Percentiles rank a stretch among this genome's conserved stretches.
Evolutionary conservation across 1,140 invertebrate genomes (phyloP).

Genomic region (Holotrichia oblita): DNA sequence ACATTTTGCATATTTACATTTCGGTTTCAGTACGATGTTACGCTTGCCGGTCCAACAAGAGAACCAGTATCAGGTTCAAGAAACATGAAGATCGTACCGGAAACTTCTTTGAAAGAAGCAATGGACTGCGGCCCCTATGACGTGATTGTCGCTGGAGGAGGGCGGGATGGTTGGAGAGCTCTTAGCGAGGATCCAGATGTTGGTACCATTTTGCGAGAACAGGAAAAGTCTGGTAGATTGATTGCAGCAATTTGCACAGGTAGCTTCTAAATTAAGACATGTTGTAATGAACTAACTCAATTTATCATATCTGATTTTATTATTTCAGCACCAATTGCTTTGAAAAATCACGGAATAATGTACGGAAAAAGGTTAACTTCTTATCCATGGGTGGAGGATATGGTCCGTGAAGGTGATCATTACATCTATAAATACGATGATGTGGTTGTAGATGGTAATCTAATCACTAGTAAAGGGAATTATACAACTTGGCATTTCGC

Average conservation of each 20-base stretch:
- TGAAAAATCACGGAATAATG: constrained; percentile 46
- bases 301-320: not conserved
- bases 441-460: constrained; percentile 46
- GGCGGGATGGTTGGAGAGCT: constrained; percentile 42
- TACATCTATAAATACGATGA: constrained; percentile 49
- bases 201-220: constrained; percentile 43
- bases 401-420: constrained; percentile 46
- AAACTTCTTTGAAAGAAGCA: constrained; percentile 45
- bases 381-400: constrained; percentile 43
- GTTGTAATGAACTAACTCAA: not conserved
- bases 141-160: constrained; percentile 44
- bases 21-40: constrained; percentile 43
- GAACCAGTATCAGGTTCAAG: constrained; percentile 43
- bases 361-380: constrained; percentile 44
- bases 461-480: constrained; percentile 45
- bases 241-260: constrained; percentile 48
- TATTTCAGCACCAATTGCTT: constrained; percentile 45
- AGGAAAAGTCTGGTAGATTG: constrained; percentile 45
- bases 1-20: not conserved
- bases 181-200: constrained; percentile 44
- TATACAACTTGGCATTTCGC: constrained; percentile 46
- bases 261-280: constrained; percentile 14
- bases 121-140: constrained; percentile 46
- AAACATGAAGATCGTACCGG: constrained; percentile 43
- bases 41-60: constrained; percentile 40